Percentiles rank a stretch among this genome's conserved stretches.
These are phyloP conservation scores for Menura novaehollandiae DNA, from an alignment of 2,113 vertebrate species.

Conservation along the genomic window DNA sequence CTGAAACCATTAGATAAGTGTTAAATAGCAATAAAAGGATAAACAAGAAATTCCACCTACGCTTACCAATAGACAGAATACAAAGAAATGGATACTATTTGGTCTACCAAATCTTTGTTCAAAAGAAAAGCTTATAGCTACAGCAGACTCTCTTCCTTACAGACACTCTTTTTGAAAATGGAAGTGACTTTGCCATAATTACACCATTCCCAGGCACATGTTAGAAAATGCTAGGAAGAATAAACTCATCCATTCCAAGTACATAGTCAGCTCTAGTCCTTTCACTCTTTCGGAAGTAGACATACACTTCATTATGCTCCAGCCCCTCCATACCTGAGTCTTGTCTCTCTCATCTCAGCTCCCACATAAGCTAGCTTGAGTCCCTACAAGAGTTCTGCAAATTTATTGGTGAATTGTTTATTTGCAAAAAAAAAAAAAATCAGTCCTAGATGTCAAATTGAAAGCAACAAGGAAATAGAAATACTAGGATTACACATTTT, in stretches of 20 bases:
- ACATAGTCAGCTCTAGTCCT: neutral
- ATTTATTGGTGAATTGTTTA: neutral
- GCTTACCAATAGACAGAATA: neutral
- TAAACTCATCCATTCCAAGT: neutral
- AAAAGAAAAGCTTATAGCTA: neutral
- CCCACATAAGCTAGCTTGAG: neutral
- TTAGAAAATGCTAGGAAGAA: neutral
- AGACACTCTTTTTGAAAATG: neutral
- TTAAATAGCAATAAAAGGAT: constrained; percentile 1
- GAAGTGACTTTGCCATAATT: neutral
- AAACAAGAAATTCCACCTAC: neutral
- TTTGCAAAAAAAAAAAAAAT: neutral
- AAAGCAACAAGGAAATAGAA: neutral
- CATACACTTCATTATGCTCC: neutral
- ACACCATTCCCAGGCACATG: neutral
- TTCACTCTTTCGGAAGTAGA: neutral
- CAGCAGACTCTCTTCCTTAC: neutral
- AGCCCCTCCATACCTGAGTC: fast-evolving
- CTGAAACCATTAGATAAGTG: constrained; percentile 50
- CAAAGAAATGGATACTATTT: neutral
- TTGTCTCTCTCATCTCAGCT: neutral
- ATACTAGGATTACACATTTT: neutral
- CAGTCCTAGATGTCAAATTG: neutral
- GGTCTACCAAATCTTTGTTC: neutral
- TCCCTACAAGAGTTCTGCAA: neutral